Base-by-base conservation (phyloP, 2,113 vertebrate genomes). In the Nothocercus nigrocapillus region DNA sequence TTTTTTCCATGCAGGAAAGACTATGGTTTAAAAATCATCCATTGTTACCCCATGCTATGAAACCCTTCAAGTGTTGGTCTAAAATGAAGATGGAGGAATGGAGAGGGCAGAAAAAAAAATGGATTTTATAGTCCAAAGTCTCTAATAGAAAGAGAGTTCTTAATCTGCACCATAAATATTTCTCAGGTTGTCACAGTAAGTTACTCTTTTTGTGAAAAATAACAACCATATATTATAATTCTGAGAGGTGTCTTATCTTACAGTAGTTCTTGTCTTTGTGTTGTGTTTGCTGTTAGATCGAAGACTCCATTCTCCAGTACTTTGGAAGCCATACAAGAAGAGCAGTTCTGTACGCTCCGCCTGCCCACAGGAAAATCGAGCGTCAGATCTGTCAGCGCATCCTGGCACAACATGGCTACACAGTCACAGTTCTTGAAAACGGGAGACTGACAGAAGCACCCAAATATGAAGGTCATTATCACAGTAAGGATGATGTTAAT, bases 371-470 rank as follows among this genome's bases (percentile, higher is more conserved):
- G 4, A 95, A 98, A 88, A 90, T 88, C 0, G 98, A 99, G 75
- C 97, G 98, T 9, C 97, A 91, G 93, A 94, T 99, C 49, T 98
- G 98, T 76, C 98, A 97, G 89, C 97, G 69, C 32, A 96, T 99
- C 25, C 98, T 99, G 75, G 91, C 89, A 62, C 97, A 98, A 82
- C 97, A 98, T 66, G 96, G 96, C 59, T 99, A 98, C 49, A 61
- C 81, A 12, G 98, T 99, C 78, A 98, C 98, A 27, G 84, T 98
- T 38, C 88, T 97, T 79, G 95, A 97, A 93, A 98, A 97, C 27
- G 94, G 93, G 3, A 97, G 97, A 78, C 96, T 97, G 19, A 82
- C 92, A 56, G 93, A 91, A 75, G 70, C 88, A 34, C 94, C 96
- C 34, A 93, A 94, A n/a, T 90, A 34, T 28, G 53, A 92, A 34